Base-by-base conservation (phyloP, 1,140 invertebrate genomes). In the Macrosteles quadrilineatus region DNA sequence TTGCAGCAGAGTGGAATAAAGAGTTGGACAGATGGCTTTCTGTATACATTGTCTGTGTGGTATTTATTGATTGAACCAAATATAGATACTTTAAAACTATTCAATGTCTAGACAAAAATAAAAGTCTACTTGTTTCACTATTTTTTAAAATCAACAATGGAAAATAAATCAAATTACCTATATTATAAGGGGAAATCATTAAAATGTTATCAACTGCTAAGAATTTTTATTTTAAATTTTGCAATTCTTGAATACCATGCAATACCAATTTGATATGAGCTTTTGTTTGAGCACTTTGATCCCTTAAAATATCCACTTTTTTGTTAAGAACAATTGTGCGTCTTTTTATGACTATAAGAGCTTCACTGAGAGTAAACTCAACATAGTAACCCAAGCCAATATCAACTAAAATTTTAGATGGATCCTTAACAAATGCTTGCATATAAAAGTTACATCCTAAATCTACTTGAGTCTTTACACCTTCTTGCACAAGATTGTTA, bases 261-360 rank as follows among this genome's bases (percentile, higher is more conserved):
- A 92, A 80, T 70, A 92, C 87, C 71, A 94, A 78, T 78, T 94
- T 94, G 68, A 95, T 94, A 75, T 93, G 87, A 9, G 91, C 88
- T 73, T 92, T 92, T 0, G 88, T 89, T 73, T 86, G 84, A 0
- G 88, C 83, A 69, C 89, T 87, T 74, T 90, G 85, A 55, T 87
- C 84, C 4, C 85, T 82, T 17, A 92, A 77, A 73, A 87, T 84
- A 23, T 84, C 82, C 9, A 86, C 83, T 75, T 87, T 83, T n/a
- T 79, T 81, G 69, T 89, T 87, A 12, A 91, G 81, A 0, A 87
- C 80, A 71, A 87, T 86, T 14, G 89, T 83, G 77, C 91, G 86
- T 55, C 89, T 85, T 75, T 90, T 85, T 63, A 92, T 87, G 75
- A 92, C 88, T 69, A 81, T 81, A 32, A 90, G 74, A 0, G 91